Percentiles rank a stretch among this genome's conserved stretches.
Evolutionary conservation across 2,888 invertebrate genomes (phyloP).

Genomic region (Dusona sp.): DNA sequence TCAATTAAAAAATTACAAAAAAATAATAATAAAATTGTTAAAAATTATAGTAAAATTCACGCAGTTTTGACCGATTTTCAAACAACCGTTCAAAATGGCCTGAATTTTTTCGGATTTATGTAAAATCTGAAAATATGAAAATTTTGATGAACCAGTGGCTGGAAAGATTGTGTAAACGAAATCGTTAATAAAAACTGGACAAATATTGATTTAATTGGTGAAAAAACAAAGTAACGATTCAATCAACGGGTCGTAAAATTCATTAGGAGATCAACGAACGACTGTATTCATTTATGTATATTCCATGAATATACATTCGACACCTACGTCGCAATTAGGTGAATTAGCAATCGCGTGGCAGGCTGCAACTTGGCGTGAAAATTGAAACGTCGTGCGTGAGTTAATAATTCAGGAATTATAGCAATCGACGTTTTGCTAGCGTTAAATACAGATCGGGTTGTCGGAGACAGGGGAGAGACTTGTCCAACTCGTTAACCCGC

Average conservation of each 20-base stretch:
- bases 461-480: neutral
- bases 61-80: no score
- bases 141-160: no score
- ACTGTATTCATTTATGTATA: neutral
- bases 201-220: neutral
- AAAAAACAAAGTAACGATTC: neutral
- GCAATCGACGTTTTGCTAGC: constrained; percentile 41
- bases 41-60: no score
- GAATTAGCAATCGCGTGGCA: constrained; percentile 19
- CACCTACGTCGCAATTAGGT: constrained; percentile 24
- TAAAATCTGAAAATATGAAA: no score
- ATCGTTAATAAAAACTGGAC: neutral
- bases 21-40: no score
- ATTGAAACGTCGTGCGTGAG: constrained; percentile 42
- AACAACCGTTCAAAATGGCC: no score
- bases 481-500: constrained; percentile 20
- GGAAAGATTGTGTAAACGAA: neutral
- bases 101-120: no score
- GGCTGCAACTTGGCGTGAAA: constrained; percentile 22
- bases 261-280: neutral
- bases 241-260: neutral
- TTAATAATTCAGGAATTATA: constrained; percentile 40
- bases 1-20: no score
- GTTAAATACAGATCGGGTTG: neutral
- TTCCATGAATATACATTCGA: neutral